Evolutionary conservation across 2,113 vertebrate species (phyloP).

Genomic region (Gadus chalcogrammus): DNA sequence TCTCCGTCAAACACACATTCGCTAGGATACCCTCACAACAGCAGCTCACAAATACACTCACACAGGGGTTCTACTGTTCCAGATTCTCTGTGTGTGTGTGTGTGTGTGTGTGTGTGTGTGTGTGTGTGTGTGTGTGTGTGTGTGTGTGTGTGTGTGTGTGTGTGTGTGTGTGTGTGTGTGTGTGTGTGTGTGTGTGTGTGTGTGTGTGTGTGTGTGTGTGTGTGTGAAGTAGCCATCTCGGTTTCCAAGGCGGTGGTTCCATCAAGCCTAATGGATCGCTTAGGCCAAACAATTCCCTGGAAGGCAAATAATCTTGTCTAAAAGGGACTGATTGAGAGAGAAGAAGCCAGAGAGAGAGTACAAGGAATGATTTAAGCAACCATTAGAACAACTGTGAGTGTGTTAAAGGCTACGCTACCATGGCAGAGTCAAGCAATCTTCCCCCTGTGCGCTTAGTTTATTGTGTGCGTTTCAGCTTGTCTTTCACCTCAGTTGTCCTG

Average conservation of each 20-base stretch:
- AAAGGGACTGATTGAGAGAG: not conserved
- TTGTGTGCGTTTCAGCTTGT: not conserved
- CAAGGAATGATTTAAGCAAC: no score
- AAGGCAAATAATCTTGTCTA: not conserved
- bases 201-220: conserved; percentile 6
- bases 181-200: not conserved
- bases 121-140: no score
- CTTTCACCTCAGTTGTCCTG: not conserved
- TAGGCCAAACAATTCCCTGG: conserved; percentile 1
- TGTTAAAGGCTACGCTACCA: no score
- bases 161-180: not conserved
- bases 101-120: not conserved
- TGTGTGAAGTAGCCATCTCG: conserved; percentile 22
- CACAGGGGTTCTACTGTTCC: not conserved
- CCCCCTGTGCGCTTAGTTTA: not conserved
- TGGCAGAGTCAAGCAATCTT: no score
- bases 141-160: not conserved
- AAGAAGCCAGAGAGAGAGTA: not conserved
- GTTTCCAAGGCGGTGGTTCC: conserved; percentile 38
- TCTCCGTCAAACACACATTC: not conserved
- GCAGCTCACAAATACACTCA: not conserved
- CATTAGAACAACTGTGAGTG: no score
- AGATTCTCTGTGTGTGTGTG: not conserved
- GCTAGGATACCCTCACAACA: not conserved
- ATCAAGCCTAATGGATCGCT: conserved; percentile 18